phyloP scores from a whole-genome alignment of 2,797 vertebrate species.

The Malacoraja senta region DNA sequence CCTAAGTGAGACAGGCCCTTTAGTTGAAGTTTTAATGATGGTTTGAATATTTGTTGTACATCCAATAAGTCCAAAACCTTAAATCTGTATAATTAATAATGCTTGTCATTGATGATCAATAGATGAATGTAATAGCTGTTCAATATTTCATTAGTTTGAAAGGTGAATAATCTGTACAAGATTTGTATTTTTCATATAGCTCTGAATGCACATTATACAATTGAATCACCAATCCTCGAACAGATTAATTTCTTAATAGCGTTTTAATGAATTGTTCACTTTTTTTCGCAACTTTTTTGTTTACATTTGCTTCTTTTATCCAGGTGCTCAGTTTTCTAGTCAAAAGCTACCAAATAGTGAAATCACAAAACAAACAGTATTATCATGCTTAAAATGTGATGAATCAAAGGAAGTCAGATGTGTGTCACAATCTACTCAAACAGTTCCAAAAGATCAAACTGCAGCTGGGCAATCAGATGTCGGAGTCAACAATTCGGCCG shows the following conservation, averaged over 20 bases:
- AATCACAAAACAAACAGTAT: slow-evolving; percentile 39
- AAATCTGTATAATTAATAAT: background rate
- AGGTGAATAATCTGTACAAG: background rate
- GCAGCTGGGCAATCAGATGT: slow-evolving; percentile 39
- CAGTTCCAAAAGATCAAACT: slow-evolving; percentile 49
- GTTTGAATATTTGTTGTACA: background rate
- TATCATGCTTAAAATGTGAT: slow-evolving; percentile 35
- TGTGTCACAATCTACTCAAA: slow-evolving; percentile 69
- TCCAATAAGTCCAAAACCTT: background rate
- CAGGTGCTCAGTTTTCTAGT: slow-evolving; percentile 54
- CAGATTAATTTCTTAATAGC: background rate
- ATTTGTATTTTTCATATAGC: background rate
- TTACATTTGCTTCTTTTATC: background rate
- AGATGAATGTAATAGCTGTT: background rate
- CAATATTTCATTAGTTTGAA: background rate
- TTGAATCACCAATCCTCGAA: too few relatives aligned
- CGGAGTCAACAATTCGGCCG: slow-evolving; percentile 41
- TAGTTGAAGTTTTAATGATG: background rate
- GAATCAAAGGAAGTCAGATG: slow-evolving; percentile 43
- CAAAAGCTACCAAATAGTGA: slow-evolving; percentile 41
- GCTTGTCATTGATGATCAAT: background rate
- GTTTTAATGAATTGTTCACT: background rate
- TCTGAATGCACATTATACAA: background rate
- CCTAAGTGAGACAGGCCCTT: too few relatives aligned
- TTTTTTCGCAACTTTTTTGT: background rate